Evolutionary conservation across 1,140 invertebrate species (phyloP).

Genomic region (Ips typographus): DNA sequence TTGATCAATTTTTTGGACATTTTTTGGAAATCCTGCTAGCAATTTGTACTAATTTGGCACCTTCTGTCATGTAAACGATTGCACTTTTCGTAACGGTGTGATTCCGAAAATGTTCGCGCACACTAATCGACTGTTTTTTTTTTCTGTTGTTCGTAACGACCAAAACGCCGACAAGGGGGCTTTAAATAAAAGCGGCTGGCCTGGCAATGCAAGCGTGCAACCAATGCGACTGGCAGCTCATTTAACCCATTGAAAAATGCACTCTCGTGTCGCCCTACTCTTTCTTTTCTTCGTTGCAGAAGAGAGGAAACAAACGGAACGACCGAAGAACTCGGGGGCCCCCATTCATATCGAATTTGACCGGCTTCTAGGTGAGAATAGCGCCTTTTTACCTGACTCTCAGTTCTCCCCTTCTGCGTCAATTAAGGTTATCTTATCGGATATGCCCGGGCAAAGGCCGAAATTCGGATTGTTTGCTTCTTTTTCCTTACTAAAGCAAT

Average conservation of each 20-base stretch:
- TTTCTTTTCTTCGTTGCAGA: background rate
- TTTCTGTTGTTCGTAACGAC: background rate
- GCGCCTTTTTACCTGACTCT: slow-evolving; percentile 26
- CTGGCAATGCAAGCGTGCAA: slow-evolving; percentile 16
- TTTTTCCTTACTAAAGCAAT: background rate
- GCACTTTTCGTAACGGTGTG: too few relatives aligned
- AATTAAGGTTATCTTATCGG: slow-evolving; percentile 24
- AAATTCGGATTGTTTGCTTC: slow-evolving; percentile 5
- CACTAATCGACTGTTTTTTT: background rate
- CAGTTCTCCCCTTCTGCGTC: slow-evolving; percentile 9
- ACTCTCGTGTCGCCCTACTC: slow-evolving; percentile 26
- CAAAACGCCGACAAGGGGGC: background rate
- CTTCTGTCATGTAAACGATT: too few relatives aligned
- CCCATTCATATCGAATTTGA: slow-evolving; percentile 31
- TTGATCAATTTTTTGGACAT: too few relatives aligned
- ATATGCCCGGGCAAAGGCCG: background rate
- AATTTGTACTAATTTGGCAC: too few relatives aligned
- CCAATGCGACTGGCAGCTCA: slow-evolving; percentile 19
- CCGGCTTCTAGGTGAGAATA: slow-evolving; percentile 19
- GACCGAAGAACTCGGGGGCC: slow-evolving; percentile 16
- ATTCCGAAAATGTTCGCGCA: background rate
- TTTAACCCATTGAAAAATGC: slow-evolving; percentile 34
- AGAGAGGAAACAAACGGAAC: slow-evolving; percentile 7
- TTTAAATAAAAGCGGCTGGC: slow-evolving; percentile 7
- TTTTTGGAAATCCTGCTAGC: too few relatives aligned